Conservation (phyloP, 2,888 invertebrate genomes). For the Tachina lurida region DNA sequence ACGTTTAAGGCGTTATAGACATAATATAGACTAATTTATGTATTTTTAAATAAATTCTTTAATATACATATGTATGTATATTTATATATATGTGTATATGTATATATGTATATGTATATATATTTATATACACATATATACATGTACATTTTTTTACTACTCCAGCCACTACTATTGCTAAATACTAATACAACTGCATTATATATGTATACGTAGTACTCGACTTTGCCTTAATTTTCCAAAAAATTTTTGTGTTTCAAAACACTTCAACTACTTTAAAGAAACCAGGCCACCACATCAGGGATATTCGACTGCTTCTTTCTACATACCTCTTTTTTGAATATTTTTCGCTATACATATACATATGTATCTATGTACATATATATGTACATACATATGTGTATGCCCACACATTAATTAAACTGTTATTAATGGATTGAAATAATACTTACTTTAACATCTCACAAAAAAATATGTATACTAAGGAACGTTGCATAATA, state of each 20-base stretch:
- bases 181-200: constrained; percentile 35
- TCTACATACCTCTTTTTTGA: neutral
- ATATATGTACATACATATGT: neutral
- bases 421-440: neutral
- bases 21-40: constrained; percentile 79
- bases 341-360: constrained; percentile 4
- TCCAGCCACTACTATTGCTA: constrained; percentile 38
- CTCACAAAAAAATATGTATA: neutral
- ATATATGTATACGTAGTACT: constrained; percentile 1
- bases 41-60: constrained; percentile 51
- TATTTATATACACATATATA: constrained; percentile 42
- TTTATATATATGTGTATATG: too few species aligned
- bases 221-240: constrained; percentile 15
- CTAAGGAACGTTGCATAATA: neutral
- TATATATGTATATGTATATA: constrained; percentile 45
- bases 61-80: constrained; percentile 27
- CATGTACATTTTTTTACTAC: constrained; percentile 35
- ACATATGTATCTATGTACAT: neutral
- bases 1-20: constrained; percentile 82
- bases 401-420: neutral
- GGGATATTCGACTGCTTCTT: neutral
- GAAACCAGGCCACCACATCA: constrained; percentile 1
- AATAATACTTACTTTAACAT: neutral
- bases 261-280: neutral
- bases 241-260: neutral